phyloP scores from a whole-genome alignment of 2,797 vertebrate genomes.

The Neosalanx taihuensis region DNA sequence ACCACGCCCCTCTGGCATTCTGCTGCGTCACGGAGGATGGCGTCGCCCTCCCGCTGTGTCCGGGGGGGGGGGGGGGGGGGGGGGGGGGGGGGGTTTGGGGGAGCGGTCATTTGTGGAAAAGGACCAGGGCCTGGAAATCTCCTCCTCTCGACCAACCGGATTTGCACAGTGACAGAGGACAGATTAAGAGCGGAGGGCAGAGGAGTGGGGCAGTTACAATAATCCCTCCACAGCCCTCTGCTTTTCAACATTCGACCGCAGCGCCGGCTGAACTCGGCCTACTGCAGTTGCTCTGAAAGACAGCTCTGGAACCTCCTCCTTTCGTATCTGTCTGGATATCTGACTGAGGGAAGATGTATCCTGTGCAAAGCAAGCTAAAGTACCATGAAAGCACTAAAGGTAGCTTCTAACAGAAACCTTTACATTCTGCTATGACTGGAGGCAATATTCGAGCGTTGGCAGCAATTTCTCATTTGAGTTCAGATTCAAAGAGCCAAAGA shows the following conservation, averaged over 20 bases:
- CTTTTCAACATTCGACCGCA: neutral
- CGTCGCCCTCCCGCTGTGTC: neutral
- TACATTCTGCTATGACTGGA: slow-evolving; percentile 58
- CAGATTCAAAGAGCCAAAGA: slow-evolving; percentile 53
- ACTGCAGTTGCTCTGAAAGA: neutral
- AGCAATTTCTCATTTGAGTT: slow-evolving; percentile 63
- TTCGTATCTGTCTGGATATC: neutral
- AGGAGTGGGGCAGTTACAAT: slow-evolving; percentile 34
- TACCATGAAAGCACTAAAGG: slow-evolving; percentile 54
- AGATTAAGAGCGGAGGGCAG: slow-evolving; percentile 45
- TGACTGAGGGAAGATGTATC: slow-evolving; percentile 32
- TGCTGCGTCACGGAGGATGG: neutral
- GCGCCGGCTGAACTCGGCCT: neutral
- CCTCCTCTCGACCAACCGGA: slow-evolving; percentile 15
- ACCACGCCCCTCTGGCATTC: neutral
- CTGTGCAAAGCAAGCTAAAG: slow-evolving; percentile 42
- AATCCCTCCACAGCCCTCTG: slow-evolving; percentile 38
- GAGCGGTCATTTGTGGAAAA: slow-evolving; percentile 9
- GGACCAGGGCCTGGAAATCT: slow-evolving; percentile 5
- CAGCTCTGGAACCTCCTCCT: neutral
- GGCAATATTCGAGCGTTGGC: slow-evolving; percentile 42
- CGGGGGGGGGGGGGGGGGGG: neutral
- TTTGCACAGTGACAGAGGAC: slow-evolving; percentile 31
- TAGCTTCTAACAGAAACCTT: slow-evolving; percentile 39
- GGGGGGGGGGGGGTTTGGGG: neutral